Conservation (phyloP, 2,888 invertebrate genomes). For the Trissoscelio sp. region DNA sequence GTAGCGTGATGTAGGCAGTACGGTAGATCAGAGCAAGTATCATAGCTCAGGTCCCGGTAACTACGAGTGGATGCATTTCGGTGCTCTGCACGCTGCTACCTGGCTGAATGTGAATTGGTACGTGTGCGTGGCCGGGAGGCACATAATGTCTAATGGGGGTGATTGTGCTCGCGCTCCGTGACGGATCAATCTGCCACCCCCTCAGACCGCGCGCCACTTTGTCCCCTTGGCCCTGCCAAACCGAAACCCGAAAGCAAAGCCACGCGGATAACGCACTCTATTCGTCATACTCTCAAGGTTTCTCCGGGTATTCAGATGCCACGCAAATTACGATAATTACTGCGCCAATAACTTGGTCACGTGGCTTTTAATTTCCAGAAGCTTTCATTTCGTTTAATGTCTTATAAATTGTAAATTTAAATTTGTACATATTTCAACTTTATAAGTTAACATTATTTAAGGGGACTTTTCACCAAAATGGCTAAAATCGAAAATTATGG, state of each 20-base stretch:
- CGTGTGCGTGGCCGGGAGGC: constrained; percentile 77
- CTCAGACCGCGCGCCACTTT: constrained; percentile 72
- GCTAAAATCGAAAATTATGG: no score
- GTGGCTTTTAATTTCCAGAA: neutral
- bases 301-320: constrained; percentile 64
- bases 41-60: constrained; percentile 78
- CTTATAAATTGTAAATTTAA: no score
- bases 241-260: constrained; percentile 77
- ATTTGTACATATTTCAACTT: no score
- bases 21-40: constrained; percentile 78
- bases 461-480: no score
- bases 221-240: constrained; percentile 74
- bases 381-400: no score
- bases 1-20: constrained; percentile 70
- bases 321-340: constrained; percentile 1
- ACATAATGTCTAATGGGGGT: constrained; percentile 83
- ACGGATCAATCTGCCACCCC: constrained; percentile 83
- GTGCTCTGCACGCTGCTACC: constrained; percentile 72
- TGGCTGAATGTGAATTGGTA: constrained; percentile 68
- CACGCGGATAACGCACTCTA: constrained; percentile 79
- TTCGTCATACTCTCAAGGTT: constrained; percentile 78
- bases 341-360: neutral
- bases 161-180: constrained; percentile 83
- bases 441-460: no score
- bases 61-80: constrained; percentile 78